Base-by-base conservation (phyloP, 2,113 vertebrate genomes). In the Cyprichromis sp. region DNA sequence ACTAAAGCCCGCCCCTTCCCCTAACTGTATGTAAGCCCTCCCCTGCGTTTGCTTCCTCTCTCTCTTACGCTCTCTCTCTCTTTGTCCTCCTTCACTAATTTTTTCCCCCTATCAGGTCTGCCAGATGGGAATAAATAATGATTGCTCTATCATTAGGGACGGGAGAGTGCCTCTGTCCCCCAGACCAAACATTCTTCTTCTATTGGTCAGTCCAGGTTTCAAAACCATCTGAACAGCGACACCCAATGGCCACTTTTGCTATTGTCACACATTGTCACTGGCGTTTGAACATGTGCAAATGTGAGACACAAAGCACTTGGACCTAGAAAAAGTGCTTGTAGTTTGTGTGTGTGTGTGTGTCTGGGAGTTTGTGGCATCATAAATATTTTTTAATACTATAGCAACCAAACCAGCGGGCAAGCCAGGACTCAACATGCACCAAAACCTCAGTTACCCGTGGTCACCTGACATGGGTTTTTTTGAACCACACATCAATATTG, bases 301-400 rank as follows among this genome's bases (percentile, higher is more conserved):
- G 14, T 61, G 26, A 17, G 26, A 61, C 57, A 61, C 8, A 61
- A 61, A 61, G 26, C 57, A 4, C 57, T 61, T 10, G 26, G 57
- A 61, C 14, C 14, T 4, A 61, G 26, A 61, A 9, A 31, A 61
- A 4, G 26, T 31, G 55, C 55, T 29, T 59, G 55, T 59, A 59
- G 4, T 59, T 16, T 59, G 26, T 59, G 12, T 54, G 53, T 53
- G 8, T 47, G 2, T 16, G 14, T 9, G 9, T 45, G 7, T 47
- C 5, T 54, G 52, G 0, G 54, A 57, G 54, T 26, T 57, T 59
- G 26, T 16, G 26, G 55, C 55, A 59, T 59, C 55, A 59, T 5
- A 29, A 57, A 0, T 59, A 59, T 59, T 59, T 59, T 59, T 16
- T 5, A 59, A 0, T 59, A 59, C 55, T 59, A 0, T 3, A 0